Conservation (phyloP, 2,888 invertebrate species). For the Drosophila neonasuta region DNA sequence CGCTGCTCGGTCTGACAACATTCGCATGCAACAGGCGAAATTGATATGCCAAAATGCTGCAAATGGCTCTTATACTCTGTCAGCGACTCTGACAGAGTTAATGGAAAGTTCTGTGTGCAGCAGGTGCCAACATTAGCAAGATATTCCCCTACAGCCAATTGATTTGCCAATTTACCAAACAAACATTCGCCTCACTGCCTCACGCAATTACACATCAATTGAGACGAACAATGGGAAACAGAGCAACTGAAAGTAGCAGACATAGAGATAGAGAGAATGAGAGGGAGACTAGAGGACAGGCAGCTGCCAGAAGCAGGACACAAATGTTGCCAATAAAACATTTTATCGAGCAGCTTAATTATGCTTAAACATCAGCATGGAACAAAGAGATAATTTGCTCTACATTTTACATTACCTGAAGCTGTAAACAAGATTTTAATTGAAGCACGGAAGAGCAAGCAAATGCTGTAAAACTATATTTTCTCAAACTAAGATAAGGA, state of each 20-base stretch:
- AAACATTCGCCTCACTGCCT: slow-evolving; percentile 56
- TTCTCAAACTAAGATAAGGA: too few relatives aligned
- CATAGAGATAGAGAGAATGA: background rate
- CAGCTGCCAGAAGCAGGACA: background rate
- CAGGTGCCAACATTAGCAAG: slow-evolving; percentile 40
- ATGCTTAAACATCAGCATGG: background rate
- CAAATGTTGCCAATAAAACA: slow-evolving; percentile 14
- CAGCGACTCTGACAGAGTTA: slow-evolving; percentile 13
- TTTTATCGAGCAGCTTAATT: slow-evolving; percentile 11
- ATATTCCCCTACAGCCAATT: slow-evolving; percentile 56
- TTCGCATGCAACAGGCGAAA: slow-evolving; percentile 51
- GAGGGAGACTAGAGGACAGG: background rate
- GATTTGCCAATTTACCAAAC: slow-evolving; percentile 70
- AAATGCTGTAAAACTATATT: too few relatives aligned
- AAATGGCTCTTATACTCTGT: slow-evolving; percentile 17
- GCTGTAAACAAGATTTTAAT: background rate
- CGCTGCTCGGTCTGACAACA: background rate
- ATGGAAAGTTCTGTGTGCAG: slow-evolving; percentile 7
- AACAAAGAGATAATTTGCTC: background rate
- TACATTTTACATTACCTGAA: background rate
- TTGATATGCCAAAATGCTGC: slow-evolving; percentile 33
- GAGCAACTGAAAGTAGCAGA: background rate
- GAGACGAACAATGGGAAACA: slow-evolving; percentile 17
- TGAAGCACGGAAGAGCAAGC: too few relatives aligned
- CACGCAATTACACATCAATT: slow-evolving; percentile 58